Conservation (phyloP, 2,888 invertebrate genomes). For the Cryptus viduatorius region DNA sequence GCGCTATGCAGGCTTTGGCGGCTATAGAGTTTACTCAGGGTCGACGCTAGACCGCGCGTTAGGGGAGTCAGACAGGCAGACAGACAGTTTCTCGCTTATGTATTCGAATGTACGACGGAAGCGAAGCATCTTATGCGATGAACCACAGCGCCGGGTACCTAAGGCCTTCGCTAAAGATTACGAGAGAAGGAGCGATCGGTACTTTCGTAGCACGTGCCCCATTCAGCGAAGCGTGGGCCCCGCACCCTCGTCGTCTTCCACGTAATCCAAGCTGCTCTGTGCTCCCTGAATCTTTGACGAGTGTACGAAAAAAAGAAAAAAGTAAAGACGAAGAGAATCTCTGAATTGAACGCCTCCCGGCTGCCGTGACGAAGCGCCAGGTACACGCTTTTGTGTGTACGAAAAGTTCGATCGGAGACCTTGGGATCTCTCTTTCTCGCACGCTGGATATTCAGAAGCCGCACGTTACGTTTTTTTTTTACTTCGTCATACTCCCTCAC, state of each 20-base stretch:
- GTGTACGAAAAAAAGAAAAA: conserved; percentile 34
- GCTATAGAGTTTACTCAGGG: conserved; percentile 62
- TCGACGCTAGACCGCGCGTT: conserved; percentile 18
- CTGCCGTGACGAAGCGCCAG: conserved; percentile 78
- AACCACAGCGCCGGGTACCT: conserved; percentile 16
- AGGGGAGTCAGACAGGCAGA: conserved; percentile 46
- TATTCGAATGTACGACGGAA: conserved; percentile 41
- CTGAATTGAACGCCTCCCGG: conserved; percentile 68
- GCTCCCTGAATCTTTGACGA: conserved; percentile 17
- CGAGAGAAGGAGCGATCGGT: conserved; percentile 61
- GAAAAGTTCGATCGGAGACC: conserved; percentile 54
- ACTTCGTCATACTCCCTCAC: conserved; percentile 56
- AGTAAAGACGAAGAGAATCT: conserved; percentile 34
- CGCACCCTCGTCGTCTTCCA: conserved; percentile 79
- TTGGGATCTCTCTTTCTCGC: conserved; percentile 33
- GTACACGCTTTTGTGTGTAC: conserved; percentile 70
- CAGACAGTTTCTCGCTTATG: conserved; percentile 58
- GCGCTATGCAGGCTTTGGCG: conserved; percentile 23
- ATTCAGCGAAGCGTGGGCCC: conserved; percentile 75
- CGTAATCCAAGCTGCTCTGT: conserved; percentile 52
- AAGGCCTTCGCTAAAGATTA: conserved; percentile 59
- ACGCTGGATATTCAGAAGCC: conserved; percentile 43
- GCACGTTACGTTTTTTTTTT: conserved; percentile 58
- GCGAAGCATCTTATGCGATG: conserved; percentile 38
- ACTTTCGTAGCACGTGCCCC: conserved; percentile 81